Evolutionary conservation across 2,888 invertebrate species (phyloP).

Genomic region (Cartodere bifasciata): DNA sequence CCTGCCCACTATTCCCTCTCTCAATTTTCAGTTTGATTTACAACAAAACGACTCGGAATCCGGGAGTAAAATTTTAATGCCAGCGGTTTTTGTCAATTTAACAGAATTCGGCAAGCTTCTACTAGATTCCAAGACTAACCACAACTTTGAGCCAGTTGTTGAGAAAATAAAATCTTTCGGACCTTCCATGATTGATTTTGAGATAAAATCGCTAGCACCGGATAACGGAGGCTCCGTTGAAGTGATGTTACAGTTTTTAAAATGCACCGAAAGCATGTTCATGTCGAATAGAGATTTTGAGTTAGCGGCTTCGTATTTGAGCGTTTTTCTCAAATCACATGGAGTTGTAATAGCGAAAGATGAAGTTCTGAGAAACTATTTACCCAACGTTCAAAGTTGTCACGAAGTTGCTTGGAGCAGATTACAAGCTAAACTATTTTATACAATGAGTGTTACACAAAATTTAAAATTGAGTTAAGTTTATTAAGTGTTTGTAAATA

Average conservation of each 20-base stretch:
- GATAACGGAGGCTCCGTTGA: slow-evolving; percentile 61
- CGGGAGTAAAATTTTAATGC: slow-evolving; percentile 41
- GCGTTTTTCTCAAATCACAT: slow-evolving; percentile 74
- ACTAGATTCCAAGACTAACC: slow-evolving; percentile 36
- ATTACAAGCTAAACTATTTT: slow-evolving; percentile 56
- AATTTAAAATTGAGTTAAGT: slow-evolving; percentile 49
- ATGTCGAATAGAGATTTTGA: slow-evolving; percentile 74
- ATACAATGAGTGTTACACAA: slow-evolving; percentile 63
- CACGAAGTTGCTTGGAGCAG: slow-evolving; percentile 52
- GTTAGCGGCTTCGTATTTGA: slow-evolving; percentile 78
- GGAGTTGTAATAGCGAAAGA: slow-evolving; percentile 46
- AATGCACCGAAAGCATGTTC: slow-evolving; percentile 58
- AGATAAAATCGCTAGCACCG: slow-evolving; percentile 67
- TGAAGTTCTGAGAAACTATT: slow-evolving; percentile 39
- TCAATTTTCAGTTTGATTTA: slow-evolving; percentile 72
- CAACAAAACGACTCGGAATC: slow-evolving; percentile 33
- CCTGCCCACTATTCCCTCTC: slow-evolving; percentile 75
- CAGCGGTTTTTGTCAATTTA: slow-evolving; percentile 49
- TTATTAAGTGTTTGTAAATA: no score
- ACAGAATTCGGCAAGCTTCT: slow-evolving; percentile 57
- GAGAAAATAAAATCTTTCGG: slow-evolving; percentile 54
- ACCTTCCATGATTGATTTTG: slow-evolving; percentile 77
- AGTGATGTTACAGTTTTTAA: slow-evolving; percentile 66
- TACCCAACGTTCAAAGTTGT: slow-evolving; percentile 45
- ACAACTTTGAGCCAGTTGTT: slow-evolving; percentile 45